phyloP scores from a whole-genome alignment of 30 jellyfish, hydroid and myxozoan genomes.

The Hydractinia echinata region DNA sequence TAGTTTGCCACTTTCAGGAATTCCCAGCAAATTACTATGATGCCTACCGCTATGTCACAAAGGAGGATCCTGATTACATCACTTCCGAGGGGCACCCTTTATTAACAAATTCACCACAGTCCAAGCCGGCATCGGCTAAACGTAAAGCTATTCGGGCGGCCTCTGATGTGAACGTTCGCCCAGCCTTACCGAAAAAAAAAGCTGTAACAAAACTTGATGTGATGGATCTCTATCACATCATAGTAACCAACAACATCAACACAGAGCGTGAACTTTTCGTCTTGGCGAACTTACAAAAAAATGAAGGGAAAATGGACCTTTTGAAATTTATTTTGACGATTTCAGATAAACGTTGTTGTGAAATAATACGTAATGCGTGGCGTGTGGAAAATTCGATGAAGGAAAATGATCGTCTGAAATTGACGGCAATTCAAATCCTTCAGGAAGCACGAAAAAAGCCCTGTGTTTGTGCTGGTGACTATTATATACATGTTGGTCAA shows the following conservation, averaged over 20 bases:
- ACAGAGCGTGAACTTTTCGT: background rate
- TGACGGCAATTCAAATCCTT: background rate
- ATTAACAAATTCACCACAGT: too few relatives aligned
- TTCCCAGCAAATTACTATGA: too few relatives aligned
- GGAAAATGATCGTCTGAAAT: background rate
- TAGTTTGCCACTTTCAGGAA: too few relatives aligned
- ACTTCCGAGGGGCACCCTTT: background rate
- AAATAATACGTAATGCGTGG: background rate
- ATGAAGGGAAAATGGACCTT: background rate
- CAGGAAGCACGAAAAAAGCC: background rate
- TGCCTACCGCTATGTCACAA: background rate
- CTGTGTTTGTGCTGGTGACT: background rate
- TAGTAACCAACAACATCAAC: background rate
- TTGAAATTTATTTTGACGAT: background rate
- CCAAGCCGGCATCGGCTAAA: too few relatives aligned
- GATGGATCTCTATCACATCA: background rate
- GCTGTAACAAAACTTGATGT: too few relatives aligned
- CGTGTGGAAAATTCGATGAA: background rate
- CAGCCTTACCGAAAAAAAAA: too few relatives aligned
- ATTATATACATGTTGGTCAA: background rate
- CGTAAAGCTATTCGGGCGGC: too few relatives aligned
- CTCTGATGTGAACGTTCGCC: too few relatives aligned
- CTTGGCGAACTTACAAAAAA: constrained; percentile 4
- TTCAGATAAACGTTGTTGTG: background rate
- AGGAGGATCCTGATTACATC: background rate